Conservation (phyloP, 2,113 vertebrate species). For the Chloropsis cyanopogon region DNA sequence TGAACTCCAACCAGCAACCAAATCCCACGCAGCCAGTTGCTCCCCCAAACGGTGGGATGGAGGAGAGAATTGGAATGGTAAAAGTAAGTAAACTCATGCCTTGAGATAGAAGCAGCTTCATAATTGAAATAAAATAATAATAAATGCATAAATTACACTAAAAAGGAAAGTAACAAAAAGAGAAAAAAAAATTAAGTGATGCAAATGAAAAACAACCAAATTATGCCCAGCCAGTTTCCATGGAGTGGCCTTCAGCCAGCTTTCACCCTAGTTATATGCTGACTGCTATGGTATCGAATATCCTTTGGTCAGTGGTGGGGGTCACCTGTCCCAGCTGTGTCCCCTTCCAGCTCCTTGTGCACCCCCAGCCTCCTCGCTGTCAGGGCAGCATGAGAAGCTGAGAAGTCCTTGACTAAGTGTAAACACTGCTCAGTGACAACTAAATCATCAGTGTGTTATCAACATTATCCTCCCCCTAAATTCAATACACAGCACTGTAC, state of each 20-base stretch:
- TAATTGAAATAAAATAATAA: not conserved
- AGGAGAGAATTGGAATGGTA: not conserved
- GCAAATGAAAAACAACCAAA: not conserved
- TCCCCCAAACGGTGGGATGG: fast-evolving
- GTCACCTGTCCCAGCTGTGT: not conserved
- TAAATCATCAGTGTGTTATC: not conserved
- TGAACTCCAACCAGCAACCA: not conserved
- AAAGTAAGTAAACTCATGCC: not conserved
- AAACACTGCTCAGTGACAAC: not conserved
- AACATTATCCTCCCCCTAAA: not conserved
- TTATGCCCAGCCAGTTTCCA: not conserved
- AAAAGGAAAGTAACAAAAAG: not conserved
- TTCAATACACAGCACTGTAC: not conserved
- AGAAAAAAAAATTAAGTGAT: not conserved
- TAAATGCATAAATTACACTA: not conserved
- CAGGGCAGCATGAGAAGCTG: not conserved
- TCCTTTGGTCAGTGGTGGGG: not conserved
- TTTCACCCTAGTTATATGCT: not conserved
- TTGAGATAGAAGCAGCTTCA: not conserved
- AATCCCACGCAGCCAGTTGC: fast-evolving
- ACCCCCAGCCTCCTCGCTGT: not conserved
- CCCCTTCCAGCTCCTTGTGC: not conserved
- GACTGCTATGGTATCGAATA: too few relatives aligned
- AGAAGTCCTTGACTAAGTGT: not conserved
- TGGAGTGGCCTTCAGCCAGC: not conserved